Percentiles rank a stretch among this genome's conserved stretches.
These are phyloP conservation scores for Micropoecilia bifurca DNA, from an alignment of 2,797 vertebrate species.

Conservation along the genomic window DNA sequence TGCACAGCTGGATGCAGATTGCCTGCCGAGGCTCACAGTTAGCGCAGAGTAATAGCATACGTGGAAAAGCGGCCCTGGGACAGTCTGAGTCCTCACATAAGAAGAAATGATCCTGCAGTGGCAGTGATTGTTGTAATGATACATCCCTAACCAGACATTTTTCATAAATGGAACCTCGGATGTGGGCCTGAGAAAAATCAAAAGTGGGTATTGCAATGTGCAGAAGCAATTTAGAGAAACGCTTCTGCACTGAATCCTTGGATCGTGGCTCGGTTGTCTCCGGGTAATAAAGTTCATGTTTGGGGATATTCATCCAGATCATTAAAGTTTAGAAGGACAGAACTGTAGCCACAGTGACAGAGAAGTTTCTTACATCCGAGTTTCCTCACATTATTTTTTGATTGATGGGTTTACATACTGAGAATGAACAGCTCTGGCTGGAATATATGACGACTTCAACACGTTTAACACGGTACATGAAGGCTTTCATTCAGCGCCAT, in stretches of 20 bases:
- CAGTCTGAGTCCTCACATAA: slow-evolving; percentile 50
- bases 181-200: slow-evolving; percentile 59
- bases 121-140: slow-evolving; percentile 80
- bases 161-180: slow-evolving; percentile 76
- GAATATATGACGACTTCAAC: slow-evolving; percentile 53
- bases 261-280: slow-evolving; percentile 47
- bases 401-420: slow-evolving; percentile 45
- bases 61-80: slow-evolving; percentile 55
- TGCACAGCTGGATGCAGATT: slow-evolving; percentile 78
- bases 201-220: slow-evolving; percentile 41
- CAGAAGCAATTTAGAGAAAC: slow-evolving; percentile 67
- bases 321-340: slow-evolving; percentile 42
- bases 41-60: slow-evolving; percentile 78
- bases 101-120: slow-evolving; percentile 74
- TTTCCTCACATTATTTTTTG: slow-evolving; percentile 38
- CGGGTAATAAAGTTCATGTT: slow-evolving; percentile 70
- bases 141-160: slow-evolving; percentile 80
- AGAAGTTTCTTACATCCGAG: slow-evolving; percentile 36
- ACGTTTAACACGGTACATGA: slow-evolving; percentile 53
- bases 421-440: slow-evolving; percentile 38
- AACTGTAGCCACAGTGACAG: slow-evolving; percentile 15
- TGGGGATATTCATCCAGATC: slow-evolving; percentile 39
- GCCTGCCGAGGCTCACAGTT: slow-evolving; percentile 78
- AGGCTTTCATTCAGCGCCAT: slow-evolving; percentile 47
- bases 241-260: slow-evolving; percentile 67